Base-by-base conservation (phyloP, 2,113 vertebrate genomes). In the Ochotona curzoniae region DNA sequence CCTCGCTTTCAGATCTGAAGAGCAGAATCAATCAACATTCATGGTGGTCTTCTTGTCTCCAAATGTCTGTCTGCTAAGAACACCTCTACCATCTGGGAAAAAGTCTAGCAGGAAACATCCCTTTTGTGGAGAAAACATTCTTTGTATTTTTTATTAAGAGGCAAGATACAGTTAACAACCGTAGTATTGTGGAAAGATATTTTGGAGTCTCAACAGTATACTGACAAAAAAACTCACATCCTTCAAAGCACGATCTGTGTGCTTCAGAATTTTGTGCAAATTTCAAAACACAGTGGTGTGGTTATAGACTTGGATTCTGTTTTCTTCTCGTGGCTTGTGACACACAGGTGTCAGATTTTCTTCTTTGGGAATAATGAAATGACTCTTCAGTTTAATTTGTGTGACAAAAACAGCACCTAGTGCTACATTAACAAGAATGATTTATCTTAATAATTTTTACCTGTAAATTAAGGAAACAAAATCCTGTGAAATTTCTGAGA, bases 391-490 rank as follows among this genome's bases (percentile, higher is more conserved):
- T 80, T 83, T 93, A 69, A 89, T 91, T 91, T 79, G 35, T 81
- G 61, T 54, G 47, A 15, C 82, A 71, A 67, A 89, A 64, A 84
- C 80, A 67, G 70, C 13, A 87, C 93, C 57, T 87, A 81, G 7
- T 66, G 32, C 80, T 51, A 47, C 32, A 61, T 96, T 87, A 84
- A 64, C 75, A 87, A 78, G 81, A 96, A 90, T 73, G 73, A 89
- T 94, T 94, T 94, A 94, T 81, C 80, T 87, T 93, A 92, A 75
- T 14, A 84, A 13, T 23, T 93, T 93, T 96, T 89, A 84, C 64
- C 3, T 32, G 85, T 51, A 71, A 49, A 80, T 6, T 66, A 73
- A 91, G 61, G 70, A 95, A 92, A 92, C 26, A 87, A 93, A 94
- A 84, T 89, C 69, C 38, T 96, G 60, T 95, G 85, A 95, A 91